A percentile compares a stretch with the other conserved stretches of the same genome.
These are phyloP conservation scores for human (Homo sapiens) DNA, from an alignment of 2,113 vertebrate genomes.

Conservation along the genomic window GRCh38 chr14:75726001-75726500, in stretches of 20 bases:
- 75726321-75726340: background rate
- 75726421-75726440: background rate
- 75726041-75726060: constrained; percentile 11
- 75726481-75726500: background rate
- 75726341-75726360: background rate
- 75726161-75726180: background rate
- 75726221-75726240: constrained; percentile 25
- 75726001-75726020: constrained; percentile 29
- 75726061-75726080: background rate
- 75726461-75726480: background rate
- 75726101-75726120: background rate
- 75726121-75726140: constrained; percentile 7
- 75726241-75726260: constrained; percentile 21
- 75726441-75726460: background rate
- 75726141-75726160: constrained; percentile 41
- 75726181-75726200: background rate
- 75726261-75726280: constrained; percentile 34
- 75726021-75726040: constrained; percentile 23
- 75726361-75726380: constrained; percentile 32
- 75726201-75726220: background rate
- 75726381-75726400: background rate
- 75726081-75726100: background rate
- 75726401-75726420: background rate
- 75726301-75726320: constrained; percentile 1
- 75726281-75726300: constrained; percentile 26